Percentiles rank a stretch among this genome's conserved stretches.
phyloP scores from a whole-genome alignment of 2,113 vertebrate genomes.

The Ciconia boyciana region DNA sequence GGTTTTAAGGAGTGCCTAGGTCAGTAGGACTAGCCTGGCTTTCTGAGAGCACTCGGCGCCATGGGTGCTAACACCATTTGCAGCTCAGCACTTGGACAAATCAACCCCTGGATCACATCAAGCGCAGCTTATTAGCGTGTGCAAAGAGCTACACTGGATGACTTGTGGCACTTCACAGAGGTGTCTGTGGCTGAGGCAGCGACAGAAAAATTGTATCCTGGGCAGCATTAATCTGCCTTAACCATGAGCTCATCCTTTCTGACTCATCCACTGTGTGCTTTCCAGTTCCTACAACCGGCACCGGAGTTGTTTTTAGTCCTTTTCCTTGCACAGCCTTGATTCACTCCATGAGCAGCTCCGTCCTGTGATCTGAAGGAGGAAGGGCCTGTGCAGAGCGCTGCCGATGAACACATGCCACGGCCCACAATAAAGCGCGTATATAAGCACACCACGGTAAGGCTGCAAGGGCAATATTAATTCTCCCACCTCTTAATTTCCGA shows the following conservation, averaged over 20 bases:
- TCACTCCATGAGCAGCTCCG: not conserved
- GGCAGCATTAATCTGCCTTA: not conserved
- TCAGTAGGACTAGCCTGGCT: no score
- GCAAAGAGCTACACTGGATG: not conserved
- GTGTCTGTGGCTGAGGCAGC: not conserved
- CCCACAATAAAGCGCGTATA: not conserved
- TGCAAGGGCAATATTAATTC: not conserved
- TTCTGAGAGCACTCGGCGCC: not conserved
- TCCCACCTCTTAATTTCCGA: not conserved
- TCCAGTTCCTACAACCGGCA: not conserved
- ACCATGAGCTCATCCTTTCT: slow-evolving; percentile 16
- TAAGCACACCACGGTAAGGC: not conserved
- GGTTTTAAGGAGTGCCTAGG: not conserved
- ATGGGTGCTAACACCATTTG: not conserved
- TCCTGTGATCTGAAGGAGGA: not conserved
- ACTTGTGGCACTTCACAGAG: not conserved
- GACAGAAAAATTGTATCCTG: not conserved
- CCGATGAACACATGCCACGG: not conserved
- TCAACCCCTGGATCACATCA: not conserved
- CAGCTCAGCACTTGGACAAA: not conserved
- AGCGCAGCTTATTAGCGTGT: accelerated
- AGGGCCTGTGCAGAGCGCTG: not conserved
- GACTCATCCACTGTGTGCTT: not conserved
- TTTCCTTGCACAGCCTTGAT: not conserved
- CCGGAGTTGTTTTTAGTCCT: not conserved